phyloP scores from a whole-genome alignment of 2,888 invertebrate genomes.

The Agrochola lychnidis region DNA sequence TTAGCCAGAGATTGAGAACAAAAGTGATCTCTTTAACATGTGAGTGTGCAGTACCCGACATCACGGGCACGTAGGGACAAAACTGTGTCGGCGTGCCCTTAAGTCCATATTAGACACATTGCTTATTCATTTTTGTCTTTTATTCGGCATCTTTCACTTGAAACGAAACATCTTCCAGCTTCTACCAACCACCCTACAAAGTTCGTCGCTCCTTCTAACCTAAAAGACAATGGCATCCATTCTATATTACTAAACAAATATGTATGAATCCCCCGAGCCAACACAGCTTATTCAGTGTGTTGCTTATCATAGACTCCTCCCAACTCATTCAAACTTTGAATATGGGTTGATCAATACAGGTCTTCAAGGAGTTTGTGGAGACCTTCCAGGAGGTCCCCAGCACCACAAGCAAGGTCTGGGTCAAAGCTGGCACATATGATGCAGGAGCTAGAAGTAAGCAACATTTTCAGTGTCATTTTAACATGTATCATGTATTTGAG shows the following conservation, averaged over 20 bases:
- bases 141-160: too few relatives aligned
- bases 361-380: conserved; percentile 99
- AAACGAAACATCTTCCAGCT: too few relatives aligned
- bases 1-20: too few relatives aligned
- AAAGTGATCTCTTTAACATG: too few relatives aligned
- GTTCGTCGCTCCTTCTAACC: not conserved
- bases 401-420: conserved; percentile 97
- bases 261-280: not conserved
- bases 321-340: not conserved
- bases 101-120: too few relatives aligned
- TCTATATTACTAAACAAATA: too few relatives aligned
- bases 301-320: not conserved
- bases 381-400: conserved; percentile 97
- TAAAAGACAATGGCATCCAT: not conserved
- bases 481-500: not conserved
- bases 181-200: not conserved
- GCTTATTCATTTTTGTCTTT: too few relatives aligned
- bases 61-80: too few relatives aligned
- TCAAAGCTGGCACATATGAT: conserved; percentile 99
- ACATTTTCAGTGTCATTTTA: not conserved
- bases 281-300: not conserved
- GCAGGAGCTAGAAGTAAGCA: conserved; percentile 96
- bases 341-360: conserved; percentile 87
- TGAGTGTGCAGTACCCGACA: too few relatives aligned
- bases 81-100: too few relatives aligned